Conservation (phyloP, 2,113 vertebrate species). For the Oryzias woworae region DNA sequence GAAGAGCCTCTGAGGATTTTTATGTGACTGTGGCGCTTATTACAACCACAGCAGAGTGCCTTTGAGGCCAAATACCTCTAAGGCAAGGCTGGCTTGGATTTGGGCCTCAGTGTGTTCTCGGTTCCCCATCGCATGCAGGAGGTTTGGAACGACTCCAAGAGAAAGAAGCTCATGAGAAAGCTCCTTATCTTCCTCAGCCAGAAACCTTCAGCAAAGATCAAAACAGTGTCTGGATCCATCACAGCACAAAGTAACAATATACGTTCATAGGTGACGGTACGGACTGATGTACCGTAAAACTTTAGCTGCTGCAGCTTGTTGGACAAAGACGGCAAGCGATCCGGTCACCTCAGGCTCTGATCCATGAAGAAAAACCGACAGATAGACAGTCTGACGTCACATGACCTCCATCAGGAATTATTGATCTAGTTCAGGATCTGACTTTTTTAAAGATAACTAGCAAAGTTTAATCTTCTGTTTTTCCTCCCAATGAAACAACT, state of each 20-base stretch:
- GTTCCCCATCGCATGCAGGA: slow-evolving; percentile 82
- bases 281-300: slow-evolving; percentile 64
- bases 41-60: background rate
- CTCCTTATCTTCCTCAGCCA: slow-evolving; percentile 68
- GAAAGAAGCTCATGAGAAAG: slow-evolving; percentile 78
- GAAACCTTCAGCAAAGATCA: slow-evolving; percentile 61
- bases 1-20: background rate
- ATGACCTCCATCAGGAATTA: background rate
- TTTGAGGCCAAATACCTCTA: slow-evolving; percentile 73
- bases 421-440: too few relatives aligned
- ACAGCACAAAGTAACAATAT: too few relatives aligned
- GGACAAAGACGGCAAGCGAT: slow-evolving; percentile 68
- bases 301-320: slow-evolving; percentile 86
- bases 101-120: slow-evolving; percentile 80
- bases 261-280: too few relatives aligned
- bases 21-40: background rate
- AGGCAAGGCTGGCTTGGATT: slow-evolving; percentile 80
- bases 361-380: background rate
- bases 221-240: background rate
- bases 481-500: too few relatives aligned
- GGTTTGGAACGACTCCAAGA: slow-evolving; percentile 75
- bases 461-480: too few relatives aligned
- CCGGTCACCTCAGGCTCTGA: slow-evolving; percentile 51
- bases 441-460: too few relatives aligned
- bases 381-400: background rate